Conservation (phyloP, 2,888 invertebrate species). For the Lymantria monacha region DNA sequence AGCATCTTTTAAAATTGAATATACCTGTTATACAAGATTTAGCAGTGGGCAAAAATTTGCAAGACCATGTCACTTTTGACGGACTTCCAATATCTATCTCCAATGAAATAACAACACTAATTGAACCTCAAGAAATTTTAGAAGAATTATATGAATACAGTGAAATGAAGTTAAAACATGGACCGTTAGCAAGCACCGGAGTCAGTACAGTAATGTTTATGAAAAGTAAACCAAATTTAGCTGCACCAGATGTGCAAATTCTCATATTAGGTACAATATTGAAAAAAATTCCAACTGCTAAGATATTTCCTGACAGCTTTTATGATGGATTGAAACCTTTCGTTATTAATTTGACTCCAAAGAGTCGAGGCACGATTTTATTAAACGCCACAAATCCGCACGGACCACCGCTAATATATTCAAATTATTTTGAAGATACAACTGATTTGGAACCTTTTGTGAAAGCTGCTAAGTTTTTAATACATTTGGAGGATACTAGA, state of each 20-base stretch:
- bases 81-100: conserved; percentile 74
- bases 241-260: conserved; percentile 84
- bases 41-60: conserved; percentile 54
- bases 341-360: conserved; percentile 81
- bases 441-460: conserved; percentile 83
- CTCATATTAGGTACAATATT: conserved; percentile 71
- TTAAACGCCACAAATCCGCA: conserved; percentile 85
- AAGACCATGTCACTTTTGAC: conserved; percentile 61
- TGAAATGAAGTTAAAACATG: conserved; percentile 48
- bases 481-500: conserved; percentile 79
- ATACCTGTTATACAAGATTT: conserved; percentile 51
- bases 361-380: conserved; percentile 82
- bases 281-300: conserved; percentile 59
- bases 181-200: conserved; percentile 79
- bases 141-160: conserved; percentile 59
- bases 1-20: conserved; percentile 40
- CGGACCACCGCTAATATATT: conserved; percentile 86
- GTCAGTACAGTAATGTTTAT: conserved; percentile 81
- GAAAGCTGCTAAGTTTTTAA: conserved; percentile 81
- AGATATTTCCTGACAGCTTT: conserved; percentile 76
- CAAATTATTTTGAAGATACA: conserved; percentile 83
- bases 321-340: conserved; percentile 82
- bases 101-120: conserved; percentile 70
- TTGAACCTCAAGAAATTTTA: conserved; percentile 55
- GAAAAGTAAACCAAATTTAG: conserved; percentile 55